These are phyloP conservation scores for Symphodus melops DNA, from an alignment of 2,113 vertebrate species.

Conservation along the genomic window DNA sequence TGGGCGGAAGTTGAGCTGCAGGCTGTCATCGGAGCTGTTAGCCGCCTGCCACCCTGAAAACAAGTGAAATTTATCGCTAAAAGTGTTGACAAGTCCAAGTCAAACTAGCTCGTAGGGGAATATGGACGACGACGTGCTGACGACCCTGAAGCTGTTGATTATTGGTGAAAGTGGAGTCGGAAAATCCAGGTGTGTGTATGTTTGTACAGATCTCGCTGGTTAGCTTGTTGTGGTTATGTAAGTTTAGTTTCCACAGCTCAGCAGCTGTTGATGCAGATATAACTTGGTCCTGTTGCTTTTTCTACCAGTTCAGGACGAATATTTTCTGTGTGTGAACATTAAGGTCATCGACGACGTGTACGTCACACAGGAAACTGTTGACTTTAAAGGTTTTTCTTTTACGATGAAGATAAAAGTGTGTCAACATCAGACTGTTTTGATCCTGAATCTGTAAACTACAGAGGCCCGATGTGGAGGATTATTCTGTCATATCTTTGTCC, in stretches of 20 bases:
- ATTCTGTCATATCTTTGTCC: conserved; percentile 16
- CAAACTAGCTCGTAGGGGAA: conserved; percentile 4
- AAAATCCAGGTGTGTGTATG: conserved; percentile 90
- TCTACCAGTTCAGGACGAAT: neutral
- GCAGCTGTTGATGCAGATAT: conserved; percentile 16
- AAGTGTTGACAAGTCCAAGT: neutral
- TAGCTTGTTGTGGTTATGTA: conserved; percentile 63
- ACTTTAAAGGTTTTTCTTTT: neutral
- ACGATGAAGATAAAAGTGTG: neutral
- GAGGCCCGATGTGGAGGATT: neutral
- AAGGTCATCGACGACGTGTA: neutral
- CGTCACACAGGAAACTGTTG: neutral
- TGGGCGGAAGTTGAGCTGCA: conserved; percentile 62
- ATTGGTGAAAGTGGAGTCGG: conserved; percentile 98
- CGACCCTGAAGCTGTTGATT: conserved; percentile 95
- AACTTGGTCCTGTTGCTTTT: neutral
- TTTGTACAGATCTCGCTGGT: conserved; percentile 1
- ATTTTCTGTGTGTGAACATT: neutral
- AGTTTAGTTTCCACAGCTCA: conserved; percentile 7
- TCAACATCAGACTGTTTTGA: neutral
- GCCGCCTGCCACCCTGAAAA: conserved; percentile 36
- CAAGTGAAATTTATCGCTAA: neutral
- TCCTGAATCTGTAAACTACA: neutral
- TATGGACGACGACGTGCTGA: conserved; percentile 97
- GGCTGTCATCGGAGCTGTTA: conserved; percentile 48